These are phyloP conservation scores for Pseudococcus viburni DNA, from an alignment of 2,888 invertebrate genomes.

Conservation along the genomic window DNA sequence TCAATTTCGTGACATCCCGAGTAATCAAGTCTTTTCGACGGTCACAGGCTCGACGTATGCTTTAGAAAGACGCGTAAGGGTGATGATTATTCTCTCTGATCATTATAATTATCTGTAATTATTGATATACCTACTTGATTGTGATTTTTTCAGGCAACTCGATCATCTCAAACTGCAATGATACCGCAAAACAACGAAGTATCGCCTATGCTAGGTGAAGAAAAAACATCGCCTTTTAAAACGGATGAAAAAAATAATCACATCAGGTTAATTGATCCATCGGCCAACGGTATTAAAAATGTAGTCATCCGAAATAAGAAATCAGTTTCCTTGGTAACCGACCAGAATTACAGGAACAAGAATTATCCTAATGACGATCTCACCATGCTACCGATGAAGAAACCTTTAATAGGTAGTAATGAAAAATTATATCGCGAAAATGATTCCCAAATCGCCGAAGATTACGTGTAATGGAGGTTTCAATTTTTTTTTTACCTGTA, in stretches of 20 bases:
- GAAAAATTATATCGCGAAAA: constrained; percentile 32
- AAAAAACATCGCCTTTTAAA: constrained; percentile 52
- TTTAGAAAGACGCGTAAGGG: constrained; percentile 60
- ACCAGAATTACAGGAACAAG: constrained; percentile 5
- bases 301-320: constrained; percentile 51
- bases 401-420: constrained; percentile 50
- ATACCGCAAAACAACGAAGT: constrained; percentile 56
- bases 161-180: constrained; percentile 36
- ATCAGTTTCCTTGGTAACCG: constrained; percentile 54
- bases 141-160: constrained; percentile 47
- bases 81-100: background rate
- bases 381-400: constrained; percentile 13
- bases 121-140: background rate
- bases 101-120: background rate
- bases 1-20: constrained; percentile 72
- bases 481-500: background rate
- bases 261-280: constrained; percentile 9
- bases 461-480: constrained; percentile 55
- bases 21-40: constrained; percentile 63
- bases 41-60: constrained; percentile 61
- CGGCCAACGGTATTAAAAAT: constrained; percentile 54
- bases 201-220: constrained; percentile 56
- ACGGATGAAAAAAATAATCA: background rate
- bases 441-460: constrained; percentile 60
- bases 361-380: constrained; percentile 23